phyloP scores from a whole-genome alignment of 2,113 vertebrate species.

The Poecile atricapillus region DNA sequence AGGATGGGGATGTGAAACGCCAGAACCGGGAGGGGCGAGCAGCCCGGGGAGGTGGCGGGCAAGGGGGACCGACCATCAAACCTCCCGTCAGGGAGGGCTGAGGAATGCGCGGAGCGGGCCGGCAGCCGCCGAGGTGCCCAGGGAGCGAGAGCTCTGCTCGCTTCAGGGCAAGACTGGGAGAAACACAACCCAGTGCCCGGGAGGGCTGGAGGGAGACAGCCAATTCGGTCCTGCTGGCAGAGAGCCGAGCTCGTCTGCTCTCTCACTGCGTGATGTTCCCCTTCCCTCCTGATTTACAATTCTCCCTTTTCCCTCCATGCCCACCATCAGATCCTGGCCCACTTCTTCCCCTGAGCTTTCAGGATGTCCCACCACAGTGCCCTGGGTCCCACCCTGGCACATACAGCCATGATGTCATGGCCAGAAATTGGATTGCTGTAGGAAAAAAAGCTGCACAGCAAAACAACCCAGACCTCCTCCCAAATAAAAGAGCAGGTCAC shows the following conservation, averaged over 20 bases:
- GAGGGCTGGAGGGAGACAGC: not conserved
- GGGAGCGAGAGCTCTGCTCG: rapidly evolving
- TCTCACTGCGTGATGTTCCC: not conserved
- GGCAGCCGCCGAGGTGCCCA: not conserved
- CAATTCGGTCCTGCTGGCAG: not conserved
- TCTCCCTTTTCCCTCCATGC: not conserved
- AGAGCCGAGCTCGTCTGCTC: not conserved
- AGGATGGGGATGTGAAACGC: not conserved
- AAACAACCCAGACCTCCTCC: not conserved
- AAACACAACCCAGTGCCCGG: not conserved
- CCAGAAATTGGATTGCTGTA: not conserved
- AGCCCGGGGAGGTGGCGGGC: not conserved
- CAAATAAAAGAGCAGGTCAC: not conserved
- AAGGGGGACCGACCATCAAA: not conserved
- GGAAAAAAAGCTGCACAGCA: not conserved
- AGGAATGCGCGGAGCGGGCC: not conserved
- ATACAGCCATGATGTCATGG: rapidly evolving
- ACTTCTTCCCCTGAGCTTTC: not conserved
- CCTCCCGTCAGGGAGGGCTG: not conserved
- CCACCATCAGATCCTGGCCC: not conserved
- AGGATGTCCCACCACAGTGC: rapidly evolving
- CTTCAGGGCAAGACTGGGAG: not conserved
- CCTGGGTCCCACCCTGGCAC: too few species aligned
- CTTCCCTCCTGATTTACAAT: rapidly evolving
- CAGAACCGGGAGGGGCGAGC: not conserved